Conservation (phyloP, 2,888 invertebrate genomes). For the Pachycephus smyrnensis region DNA sequence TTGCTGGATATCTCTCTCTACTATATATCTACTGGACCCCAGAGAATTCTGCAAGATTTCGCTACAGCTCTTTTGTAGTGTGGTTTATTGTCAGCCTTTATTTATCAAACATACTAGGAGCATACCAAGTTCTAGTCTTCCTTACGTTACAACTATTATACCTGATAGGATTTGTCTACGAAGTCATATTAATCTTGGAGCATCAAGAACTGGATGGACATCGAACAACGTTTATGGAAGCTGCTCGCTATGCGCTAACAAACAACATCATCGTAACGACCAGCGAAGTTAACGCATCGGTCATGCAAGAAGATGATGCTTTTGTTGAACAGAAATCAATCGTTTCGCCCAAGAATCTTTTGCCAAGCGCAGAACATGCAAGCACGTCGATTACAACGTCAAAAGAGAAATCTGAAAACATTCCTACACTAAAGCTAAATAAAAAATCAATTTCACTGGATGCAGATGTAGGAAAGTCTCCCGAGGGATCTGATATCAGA, state of each 20-base stretch:
- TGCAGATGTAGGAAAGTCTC: slow-evolving; percentile 33
- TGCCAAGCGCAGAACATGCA: too few relatives aligned
- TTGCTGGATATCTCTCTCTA: slow-evolving; percentile 77
- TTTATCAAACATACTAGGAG: slow-evolving; percentile 80
- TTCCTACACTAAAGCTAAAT: slow-evolving; percentile 1
- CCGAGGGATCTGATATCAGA: slow-evolving; percentile 12
- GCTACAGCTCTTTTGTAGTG: slow-evolving; percentile 76
- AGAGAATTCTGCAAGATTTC: slow-evolving; percentile 75
- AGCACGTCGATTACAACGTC: not conserved
- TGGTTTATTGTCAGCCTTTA: slow-evolving; percentile 85
- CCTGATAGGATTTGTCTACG: slow-evolving; percentile 74
- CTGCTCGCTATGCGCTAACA: slow-evolving; percentile 49
- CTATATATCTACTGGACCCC: slow-evolving; percentile 83
- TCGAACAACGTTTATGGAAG: slow-evolving; percentile 55
- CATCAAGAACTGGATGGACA: slow-evolving; percentile 69
- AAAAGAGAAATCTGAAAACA: not conserved
- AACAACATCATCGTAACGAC: slow-evolving; percentile 33
- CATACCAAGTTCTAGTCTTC: slow-evolving; percentile 82
- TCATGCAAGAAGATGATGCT: slow-evolving; percentile 1
- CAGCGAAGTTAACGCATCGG: too few relatives aligned
- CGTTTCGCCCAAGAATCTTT: not conserved
- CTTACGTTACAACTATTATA: slow-evolving; percentile 76
- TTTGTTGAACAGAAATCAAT: not conserved
- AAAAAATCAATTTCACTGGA: slow-evolving; percentile 57
- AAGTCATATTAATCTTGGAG: slow-evolving; percentile 71